Evolutionary conservation across 2,113 vertebrate species (phyloP).

Genomic region (Rallus limicola): DNA sequence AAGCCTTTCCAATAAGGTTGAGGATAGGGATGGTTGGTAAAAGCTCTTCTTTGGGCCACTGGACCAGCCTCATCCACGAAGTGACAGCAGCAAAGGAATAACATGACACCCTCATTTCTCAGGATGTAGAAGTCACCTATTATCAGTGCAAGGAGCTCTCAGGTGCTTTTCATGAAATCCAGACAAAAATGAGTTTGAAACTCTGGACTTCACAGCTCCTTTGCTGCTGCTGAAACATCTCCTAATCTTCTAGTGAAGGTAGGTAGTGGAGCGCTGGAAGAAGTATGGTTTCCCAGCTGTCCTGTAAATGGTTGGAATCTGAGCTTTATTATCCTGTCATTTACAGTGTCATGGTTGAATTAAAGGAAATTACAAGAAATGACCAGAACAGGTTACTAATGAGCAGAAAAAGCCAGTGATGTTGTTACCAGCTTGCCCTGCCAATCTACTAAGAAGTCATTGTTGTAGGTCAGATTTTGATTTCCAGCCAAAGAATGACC

Average conservation of each 20-base stretch:
- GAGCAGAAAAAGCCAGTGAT: not conserved
- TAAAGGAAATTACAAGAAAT: not conserved
- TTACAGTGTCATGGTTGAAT: not conserved
- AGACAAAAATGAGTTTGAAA: not conserved
- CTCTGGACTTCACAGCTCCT: not conserved
- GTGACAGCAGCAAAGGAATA: not conserved
- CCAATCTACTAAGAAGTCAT: not conserved
- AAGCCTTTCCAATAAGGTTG: not conserved
- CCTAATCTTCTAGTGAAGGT: not conserved
- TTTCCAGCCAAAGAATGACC: not conserved
- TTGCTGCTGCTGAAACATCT: not conserved
- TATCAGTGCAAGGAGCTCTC: not conserved
- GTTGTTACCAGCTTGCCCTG: not conserved
- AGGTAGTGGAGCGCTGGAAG: not conserved
- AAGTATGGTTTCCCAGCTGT: not conserved
- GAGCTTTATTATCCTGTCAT: not conserved
- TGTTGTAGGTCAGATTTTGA: not conserved
- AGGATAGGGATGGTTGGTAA: not conserved
- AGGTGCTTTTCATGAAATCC: not conserved
- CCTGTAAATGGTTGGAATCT: not conserved
- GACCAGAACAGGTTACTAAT: not conserved
- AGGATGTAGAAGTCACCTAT: not conserved
- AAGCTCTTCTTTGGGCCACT: not conserved
- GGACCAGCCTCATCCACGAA: not conserved
- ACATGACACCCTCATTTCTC: not conserved